phyloP scores from a whole-genome alignment of 2,888 invertebrate genomes.

The Torymus texanus region DNA sequence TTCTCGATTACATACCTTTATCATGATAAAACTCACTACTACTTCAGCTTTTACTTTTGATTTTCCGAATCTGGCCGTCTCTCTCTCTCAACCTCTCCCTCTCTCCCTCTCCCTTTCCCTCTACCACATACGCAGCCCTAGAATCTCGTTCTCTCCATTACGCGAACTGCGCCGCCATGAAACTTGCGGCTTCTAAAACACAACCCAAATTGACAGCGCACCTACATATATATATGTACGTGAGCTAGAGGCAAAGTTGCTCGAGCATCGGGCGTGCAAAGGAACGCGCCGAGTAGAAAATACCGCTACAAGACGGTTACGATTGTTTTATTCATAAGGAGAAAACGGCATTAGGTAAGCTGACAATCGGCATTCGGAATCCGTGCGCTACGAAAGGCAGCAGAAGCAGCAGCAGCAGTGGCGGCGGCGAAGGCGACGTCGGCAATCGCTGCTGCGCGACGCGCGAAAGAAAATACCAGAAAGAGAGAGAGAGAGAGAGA shows the following conservation, averaged over 20 bases:
- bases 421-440: background rate
- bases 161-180: background rate
- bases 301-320: conserved; percentile 46
- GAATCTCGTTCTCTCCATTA: conserved; percentile 34
- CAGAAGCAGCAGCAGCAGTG: background rate
- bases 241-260: no score
- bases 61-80: background rate
- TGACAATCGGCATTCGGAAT: conserved; percentile 65
- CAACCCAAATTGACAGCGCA: conserved; percentile 40
- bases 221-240: background rate
- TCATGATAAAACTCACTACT: background rate
- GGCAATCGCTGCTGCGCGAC: background rate
- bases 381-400: conserved; percentile 49
- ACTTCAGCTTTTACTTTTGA: background rate
- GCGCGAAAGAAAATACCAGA: background rate
- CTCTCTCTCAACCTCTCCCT: no score
- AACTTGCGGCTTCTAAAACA: conserved; percentile 24
- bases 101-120: no score
- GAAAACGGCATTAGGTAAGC: conserved; percentile 60
- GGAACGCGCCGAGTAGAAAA: conserved; percentile 23
- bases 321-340: conserved; percentile 65
- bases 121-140: no score
- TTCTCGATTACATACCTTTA: no score
- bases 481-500: conserved; percentile 3
- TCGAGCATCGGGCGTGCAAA: background rate